phyloP scores from a whole-genome alignment of 2,113 vertebrate species.

The Edolisoma coerulescens region DNA sequence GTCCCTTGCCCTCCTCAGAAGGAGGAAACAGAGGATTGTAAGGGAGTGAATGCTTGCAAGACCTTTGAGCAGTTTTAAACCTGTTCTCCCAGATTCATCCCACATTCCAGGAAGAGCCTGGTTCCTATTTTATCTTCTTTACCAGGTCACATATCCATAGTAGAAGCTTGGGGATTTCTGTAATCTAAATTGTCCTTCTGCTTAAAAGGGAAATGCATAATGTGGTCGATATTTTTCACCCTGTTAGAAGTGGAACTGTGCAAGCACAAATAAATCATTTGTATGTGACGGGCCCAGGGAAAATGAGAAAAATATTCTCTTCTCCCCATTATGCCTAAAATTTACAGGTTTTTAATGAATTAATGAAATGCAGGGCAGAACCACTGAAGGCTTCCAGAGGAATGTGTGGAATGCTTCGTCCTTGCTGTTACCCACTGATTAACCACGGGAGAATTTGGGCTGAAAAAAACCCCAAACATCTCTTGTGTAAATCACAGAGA shows the following conservation, averaged over 20 bases:
- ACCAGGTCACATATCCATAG: not conserved
- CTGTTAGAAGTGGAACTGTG: not conserved
- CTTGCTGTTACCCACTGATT: not conserved
- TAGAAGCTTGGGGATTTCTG: not conserved
- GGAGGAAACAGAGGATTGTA: not conserved
- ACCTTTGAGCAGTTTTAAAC: not conserved
- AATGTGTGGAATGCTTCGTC: not conserved
- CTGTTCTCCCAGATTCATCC: not conserved
- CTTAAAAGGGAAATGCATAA: not conserved
- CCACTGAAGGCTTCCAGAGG: not conserved
- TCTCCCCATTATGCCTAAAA: not conserved
- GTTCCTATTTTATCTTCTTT: not conserved
- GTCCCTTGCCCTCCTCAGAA: not conserved
- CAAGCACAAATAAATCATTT: conserved; percentile 11
- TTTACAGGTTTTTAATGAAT: not conserved
- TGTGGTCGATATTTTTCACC: not conserved
- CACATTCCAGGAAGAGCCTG: not conserved
- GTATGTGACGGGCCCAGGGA: not conserved
- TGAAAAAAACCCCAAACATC: not conserved
- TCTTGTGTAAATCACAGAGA: not conserved
- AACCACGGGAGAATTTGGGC: not conserved
- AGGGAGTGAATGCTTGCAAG: not conserved
- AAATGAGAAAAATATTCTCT: not conserved
- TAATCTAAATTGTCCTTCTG: not conserved
- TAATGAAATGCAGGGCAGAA: not conserved